A percentile compares a stretch with the other conserved stretches of the same genome.
These are phyloP conservation scores for Sylvia atricapilla DNA, from an alignment of 2,113 vertebrate species.

Conservation along the genomic window DNA sequence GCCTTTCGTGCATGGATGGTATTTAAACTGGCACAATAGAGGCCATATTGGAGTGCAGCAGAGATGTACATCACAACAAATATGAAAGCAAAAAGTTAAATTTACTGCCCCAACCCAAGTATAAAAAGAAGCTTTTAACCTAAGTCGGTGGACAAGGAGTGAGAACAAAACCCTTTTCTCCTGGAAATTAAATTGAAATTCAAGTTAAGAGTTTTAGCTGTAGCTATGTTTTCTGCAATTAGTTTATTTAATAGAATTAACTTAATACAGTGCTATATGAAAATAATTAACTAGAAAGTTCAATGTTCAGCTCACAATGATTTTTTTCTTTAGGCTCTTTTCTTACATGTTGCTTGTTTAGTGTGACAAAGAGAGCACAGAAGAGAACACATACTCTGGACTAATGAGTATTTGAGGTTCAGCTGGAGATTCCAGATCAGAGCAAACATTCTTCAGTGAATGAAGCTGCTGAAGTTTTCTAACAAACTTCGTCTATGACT, in stretches of 20 bases:
- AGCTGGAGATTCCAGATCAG: not conserved
- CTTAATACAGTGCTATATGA: not conserved
- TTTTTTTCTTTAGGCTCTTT: not conserved
- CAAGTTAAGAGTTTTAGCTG: not conserved
- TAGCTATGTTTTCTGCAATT: not conserved
- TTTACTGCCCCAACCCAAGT: not conserved
- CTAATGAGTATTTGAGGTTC: not conserved
- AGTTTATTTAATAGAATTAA: not conserved
- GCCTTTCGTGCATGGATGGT: not conserved
- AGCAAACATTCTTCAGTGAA: not conserved
- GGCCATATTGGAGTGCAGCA: not conserved
- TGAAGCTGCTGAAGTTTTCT: not conserved
- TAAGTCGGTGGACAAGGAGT: not conserved
- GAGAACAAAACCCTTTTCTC: not conserved
- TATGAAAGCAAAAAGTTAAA: not conserved
- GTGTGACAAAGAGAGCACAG: not conserved
- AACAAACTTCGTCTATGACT: not conserved
- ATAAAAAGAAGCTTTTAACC: not conserved
- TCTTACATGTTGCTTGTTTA: not conserved
- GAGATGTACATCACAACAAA: not conserved
- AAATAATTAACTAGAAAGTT: not conserved
- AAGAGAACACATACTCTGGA: not conserved
- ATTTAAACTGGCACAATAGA: not conserved
- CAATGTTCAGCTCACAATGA: not conserved
- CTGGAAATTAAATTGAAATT: not conserved